A percentile compares a stretch with the other conserved stretches of the same genome.
phyloP scores from a whole-genome alignment of 1,140 invertebrate genomes.

The Pseudomyrmex dendroicus region DNA sequence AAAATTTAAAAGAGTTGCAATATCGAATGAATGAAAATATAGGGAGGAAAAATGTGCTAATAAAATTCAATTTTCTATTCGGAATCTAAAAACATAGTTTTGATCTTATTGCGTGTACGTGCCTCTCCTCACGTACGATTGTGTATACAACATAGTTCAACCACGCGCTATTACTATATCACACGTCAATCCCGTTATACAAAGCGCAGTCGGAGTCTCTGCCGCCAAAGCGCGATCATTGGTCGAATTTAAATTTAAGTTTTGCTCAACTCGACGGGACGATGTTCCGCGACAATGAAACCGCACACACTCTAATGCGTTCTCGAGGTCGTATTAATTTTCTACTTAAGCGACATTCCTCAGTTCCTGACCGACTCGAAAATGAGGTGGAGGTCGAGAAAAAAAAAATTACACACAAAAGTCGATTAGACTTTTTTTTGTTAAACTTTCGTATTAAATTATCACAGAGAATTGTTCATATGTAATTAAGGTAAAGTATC shows the following conservation, averaged over 20 bases:
- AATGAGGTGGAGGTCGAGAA: slow-evolving; percentile 19
- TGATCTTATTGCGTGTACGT: too few relatives aligned
- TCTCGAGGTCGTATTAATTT: slow-evolving; percentile 56
- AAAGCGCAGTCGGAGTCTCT: slow-evolving; percentile 34
- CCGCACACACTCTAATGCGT: slow-evolving; percentile 43
- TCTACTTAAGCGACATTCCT: slow-evolving; percentile 50
- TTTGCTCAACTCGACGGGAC: slow-evolving; percentile 27
- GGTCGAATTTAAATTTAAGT: slow-evolving; percentile 58
- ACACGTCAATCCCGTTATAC: not conserved
- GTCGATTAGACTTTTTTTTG: too few relatives aligned
- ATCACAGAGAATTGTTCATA: too few relatives aligned
- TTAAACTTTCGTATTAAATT: too few relatives aligned
- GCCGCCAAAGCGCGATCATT: slow-evolving; percentile 30
- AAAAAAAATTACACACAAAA: not conserved
- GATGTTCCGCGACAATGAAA: slow-evolving; percentile 52
- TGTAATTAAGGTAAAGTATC: too few relatives aligned
- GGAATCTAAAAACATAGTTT: not conserved
- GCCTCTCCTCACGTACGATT: not conserved
- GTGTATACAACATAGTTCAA: not conserved
- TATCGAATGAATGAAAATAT: not conserved
- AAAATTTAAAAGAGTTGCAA: not conserved
- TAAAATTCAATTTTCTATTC: too few relatives aligned
- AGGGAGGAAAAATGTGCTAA: not conserved
- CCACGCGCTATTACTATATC: not conserved
- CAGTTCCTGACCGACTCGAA: slow-evolving; percentile 3